Conservation (phyloP, 2,888 invertebrate genomes). For the Gymnoscelis rufifasciata region DNA sequence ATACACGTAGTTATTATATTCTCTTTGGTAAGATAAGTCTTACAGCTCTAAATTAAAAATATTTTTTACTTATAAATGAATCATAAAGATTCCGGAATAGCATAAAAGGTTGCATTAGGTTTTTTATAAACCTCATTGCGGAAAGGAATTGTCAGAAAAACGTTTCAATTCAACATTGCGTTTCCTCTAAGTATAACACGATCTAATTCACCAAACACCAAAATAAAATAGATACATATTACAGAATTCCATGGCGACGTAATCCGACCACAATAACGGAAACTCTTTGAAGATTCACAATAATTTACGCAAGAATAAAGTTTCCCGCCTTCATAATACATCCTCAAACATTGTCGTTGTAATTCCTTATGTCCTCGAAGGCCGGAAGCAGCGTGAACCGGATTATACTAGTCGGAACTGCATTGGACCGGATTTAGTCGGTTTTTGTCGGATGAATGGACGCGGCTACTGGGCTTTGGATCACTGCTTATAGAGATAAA, state of each 20-base stretch:
- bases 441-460: slow-evolving; percentile 11
- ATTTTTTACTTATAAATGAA: too few relatives aligned
- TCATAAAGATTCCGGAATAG: too few relatives aligned
- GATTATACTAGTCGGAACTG: slow-evolving; percentile 29
- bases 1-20: too few relatives aligned
- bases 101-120: too few relatives aligned
- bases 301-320: slow-evolving; percentile 15
- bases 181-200: background rate
- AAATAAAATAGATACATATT: background rate
- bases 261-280: slow-evolving; percentile 4
- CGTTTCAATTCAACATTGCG: too few relatives aligned
- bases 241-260: background rate
- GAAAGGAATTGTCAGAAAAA: too few relatives aligned
- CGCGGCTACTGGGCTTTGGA: background rate
- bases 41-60: too few relatives aligned
- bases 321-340: slow-evolving; percentile 8
- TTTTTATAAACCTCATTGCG: too few relatives aligned
- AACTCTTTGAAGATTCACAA: slow-evolving; percentile 7
- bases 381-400: slow-evolving; percentile 15
- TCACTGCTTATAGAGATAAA: too few relatives aligned
- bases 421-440: slow-evolving; percentile 35
- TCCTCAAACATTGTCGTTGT: background rate
- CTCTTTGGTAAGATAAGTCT: too few relatives aligned
- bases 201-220: background rate
- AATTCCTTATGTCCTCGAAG: background rate